phyloP scores from a whole-genome alignment of 1,140 invertebrate genomes.

The Rhizoglyphus robini region DNA sequence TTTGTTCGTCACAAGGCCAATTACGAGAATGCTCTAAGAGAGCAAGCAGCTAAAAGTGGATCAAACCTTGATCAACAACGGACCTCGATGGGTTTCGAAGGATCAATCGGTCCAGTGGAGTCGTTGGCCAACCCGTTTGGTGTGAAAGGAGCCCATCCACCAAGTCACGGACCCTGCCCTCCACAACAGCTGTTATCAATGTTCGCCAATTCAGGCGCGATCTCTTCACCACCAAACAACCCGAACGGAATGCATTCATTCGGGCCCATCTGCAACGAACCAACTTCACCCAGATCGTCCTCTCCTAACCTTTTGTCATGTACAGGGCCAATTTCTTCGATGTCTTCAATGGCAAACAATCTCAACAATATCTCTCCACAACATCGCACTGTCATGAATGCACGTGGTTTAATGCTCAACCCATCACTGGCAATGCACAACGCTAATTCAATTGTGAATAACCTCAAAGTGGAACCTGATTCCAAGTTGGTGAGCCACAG shows the following conservation, averaged over 20 bases:
- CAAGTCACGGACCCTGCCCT: background rate
- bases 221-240: background rate
- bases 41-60: background rate
- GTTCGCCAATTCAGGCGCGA: background rate
- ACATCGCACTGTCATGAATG: background rate
- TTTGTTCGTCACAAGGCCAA: constrained; percentile 13
- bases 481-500: background rate
- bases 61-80: background rate
- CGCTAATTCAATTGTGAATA: background rate
- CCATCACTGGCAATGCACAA: background rate
- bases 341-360: background rate
- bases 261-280: too few relatives aligned
- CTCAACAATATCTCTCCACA: background rate
- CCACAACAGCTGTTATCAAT: background rate
- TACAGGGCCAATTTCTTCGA: background rate
- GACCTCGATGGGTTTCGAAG: background rate
- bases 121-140: background rate
- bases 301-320: background rate
- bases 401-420: background rate
- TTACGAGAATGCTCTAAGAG: background rate
- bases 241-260: background rate
- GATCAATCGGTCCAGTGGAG: background rate
- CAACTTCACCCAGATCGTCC: background rate
- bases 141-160: background rate
- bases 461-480: background rate